Base-by-base conservation (phyloP, 2,113 vertebrate species). In the Etheostoma cragini region DNA sequence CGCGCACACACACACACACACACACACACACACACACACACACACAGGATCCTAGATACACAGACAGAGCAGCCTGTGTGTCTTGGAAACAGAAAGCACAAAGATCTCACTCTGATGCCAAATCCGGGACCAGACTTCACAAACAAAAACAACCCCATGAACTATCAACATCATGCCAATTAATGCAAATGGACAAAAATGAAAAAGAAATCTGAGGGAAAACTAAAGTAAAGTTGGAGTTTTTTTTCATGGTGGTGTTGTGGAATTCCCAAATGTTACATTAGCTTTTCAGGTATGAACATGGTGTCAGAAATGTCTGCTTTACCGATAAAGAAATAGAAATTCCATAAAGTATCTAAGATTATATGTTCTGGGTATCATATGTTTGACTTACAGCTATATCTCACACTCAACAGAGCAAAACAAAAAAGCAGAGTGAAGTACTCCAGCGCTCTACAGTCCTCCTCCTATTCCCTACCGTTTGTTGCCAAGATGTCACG, bases 391-490 rank as follows among this genome's bases (percentile, higher is more conserved):
- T 58, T 24, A 35, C 61, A 61, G 30, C 68, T 42, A 17, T 26
- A 42, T 60, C 16, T 47, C 35, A n/a, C 38, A 42, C 46, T 61
- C 60, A 61, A 15, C 24, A 70, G 1, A 61, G 26, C 14, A 68
- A 42, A 71, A 45, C 10, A 42, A 19, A 35, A 63, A 71, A 33
- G 3, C 35, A 62, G 45, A 61, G 21, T 53, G 8, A 60, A 72
- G 26, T 16, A 12, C 22, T 58, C 3, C 50, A 17, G 38, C 46
- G 17, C 45, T n/a, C 67, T 15, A 13, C n/a, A 54, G 24, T 15
- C 56, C 45, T 22, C 5, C 69, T 73, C 62, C 22, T 53, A 42
- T 3, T 64, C 76, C 95, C 92, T 95, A 96, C 95, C 95, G 94
- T 95, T 64, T 67, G 87, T 6, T 94, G 91, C 92, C 94, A 95